Conservation (phyloP, 2,888 invertebrate genomes). For the Ethmia dodecea region DNA sequence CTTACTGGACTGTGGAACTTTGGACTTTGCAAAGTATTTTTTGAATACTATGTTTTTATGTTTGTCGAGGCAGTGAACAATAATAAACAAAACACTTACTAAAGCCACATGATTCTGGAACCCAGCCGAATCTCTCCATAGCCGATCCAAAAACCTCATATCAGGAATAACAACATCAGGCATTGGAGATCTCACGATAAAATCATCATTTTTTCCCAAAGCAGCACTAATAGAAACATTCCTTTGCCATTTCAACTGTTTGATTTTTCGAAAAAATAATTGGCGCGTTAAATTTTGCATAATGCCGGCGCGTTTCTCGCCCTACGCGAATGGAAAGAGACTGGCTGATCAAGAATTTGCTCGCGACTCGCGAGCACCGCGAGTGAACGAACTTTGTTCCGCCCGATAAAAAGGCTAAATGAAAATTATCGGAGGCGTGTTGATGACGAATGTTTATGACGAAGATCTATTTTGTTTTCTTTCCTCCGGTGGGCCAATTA, state of each 20-base stretch:
- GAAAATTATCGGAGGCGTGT: background rate
- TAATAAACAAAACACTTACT: slow-evolving; percentile 56
- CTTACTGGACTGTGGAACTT: too few species aligned
- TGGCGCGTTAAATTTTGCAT: slow-evolving; percentile 42
- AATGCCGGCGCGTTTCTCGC: slow-evolving; percentile 33
- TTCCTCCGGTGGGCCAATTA: too few species aligned
- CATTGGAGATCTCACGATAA: slow-evolving; percentile 49
- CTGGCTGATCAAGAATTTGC: slow-evolving; percentile 24
- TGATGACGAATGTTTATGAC: too few species aligned
- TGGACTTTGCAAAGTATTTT: too few species aligned
- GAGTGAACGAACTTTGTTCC: slow-evolving; percentile 21
- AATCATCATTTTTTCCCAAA: slow-evolving; percentile 40
- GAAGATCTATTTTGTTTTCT: background rate
- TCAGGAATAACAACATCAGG: slow-evolving; percentile 49
- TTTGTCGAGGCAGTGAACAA: too few species aligned
- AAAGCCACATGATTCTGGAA: slow-evolving; percentile 55
- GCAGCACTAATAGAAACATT: slow-evolving; percentile 41
- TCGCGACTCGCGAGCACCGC: too few species aligned
- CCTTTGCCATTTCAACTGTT: slow-evolving; percentile 43
- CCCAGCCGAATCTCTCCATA: slow-evolving; percentile 44
- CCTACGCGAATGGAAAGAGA: slow-evolving; percentile 25
- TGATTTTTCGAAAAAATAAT: slow-evolving; percentile 49
- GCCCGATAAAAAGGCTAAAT: slow-evolving; percentile 6
- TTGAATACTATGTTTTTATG: too few species aligned
- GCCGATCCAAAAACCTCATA: slow-evolving; percentile 45